These are phyloP conservation scores for Hylia prasina DNA, from an alignment of 2,113 vertebrate species.

Conservation along the genomic window DNA sequence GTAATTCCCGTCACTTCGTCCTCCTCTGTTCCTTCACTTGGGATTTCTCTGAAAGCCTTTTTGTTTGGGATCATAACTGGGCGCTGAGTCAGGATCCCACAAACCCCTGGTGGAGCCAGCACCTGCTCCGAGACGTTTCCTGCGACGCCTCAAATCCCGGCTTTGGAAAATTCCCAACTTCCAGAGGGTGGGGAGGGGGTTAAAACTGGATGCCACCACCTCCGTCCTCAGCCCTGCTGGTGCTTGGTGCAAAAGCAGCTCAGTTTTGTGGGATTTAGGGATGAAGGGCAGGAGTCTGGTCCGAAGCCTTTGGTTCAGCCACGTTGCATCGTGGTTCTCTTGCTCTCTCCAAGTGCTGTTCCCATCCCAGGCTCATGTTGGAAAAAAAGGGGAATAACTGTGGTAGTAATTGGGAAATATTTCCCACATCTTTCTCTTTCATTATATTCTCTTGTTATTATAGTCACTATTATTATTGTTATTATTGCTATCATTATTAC, in stretches of 20 bases:
- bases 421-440: background rate
- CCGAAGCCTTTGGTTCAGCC: background rate
- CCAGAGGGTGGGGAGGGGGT: rapidly evolving
- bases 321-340: background rate
- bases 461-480: background rate
- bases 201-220: background rate
- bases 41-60: constrained; percentile 63
- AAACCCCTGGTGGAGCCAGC: constrained; percentile 60
- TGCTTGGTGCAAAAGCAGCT: background rate
- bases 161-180: constrained; percentile 37
- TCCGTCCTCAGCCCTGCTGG: background rate
- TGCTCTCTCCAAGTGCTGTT: background rate
- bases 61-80: constrained; percentile 64
- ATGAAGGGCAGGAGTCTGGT: background rate
- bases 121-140: constrained; percentile 73
- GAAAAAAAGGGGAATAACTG: background rate
- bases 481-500: background rate
- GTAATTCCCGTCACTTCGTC: constrained; percentile 1
- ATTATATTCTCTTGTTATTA: background rate
- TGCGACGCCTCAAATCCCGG: constrained; percentile 6
- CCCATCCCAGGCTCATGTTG: background rate
- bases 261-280: background rate
- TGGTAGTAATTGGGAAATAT: background rate
- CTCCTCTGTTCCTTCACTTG: background rate
- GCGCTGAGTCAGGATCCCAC: constrained; percentile 75